Base-by-base conservation (phyloP, 1,140 invertebrate species). In the Oreohelix idahoensis region DNA sequence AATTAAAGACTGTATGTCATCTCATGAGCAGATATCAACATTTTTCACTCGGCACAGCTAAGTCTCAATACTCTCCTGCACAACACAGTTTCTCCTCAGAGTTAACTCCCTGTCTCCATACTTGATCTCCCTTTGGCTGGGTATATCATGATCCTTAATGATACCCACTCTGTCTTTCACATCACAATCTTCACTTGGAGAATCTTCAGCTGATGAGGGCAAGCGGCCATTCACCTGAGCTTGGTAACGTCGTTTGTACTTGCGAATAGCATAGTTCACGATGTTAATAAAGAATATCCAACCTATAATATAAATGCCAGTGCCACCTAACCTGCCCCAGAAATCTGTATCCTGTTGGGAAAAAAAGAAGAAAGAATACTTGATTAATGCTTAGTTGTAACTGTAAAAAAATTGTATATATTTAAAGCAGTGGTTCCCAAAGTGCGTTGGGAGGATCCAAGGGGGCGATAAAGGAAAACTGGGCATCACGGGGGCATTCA, bases 241-340 rank as follows among this genome's bases (percentile, higher is more conserved):
- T 63, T n/a, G 39, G 35, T 70, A 82, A 2, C 69, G 58, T 74
- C 81, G 90, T n/a, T 70, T 84, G 81, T 91, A 90, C 79, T 91
- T 92, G 32, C 85, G 87, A 35, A 86, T 58, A 23, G 89, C 89
- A 87, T 89, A 93, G 42, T 86, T 83, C 15, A 92, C 63, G 71
- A 93, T 92, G 69, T 79, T 88, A 1, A 90, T 71, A 87, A 88
- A 92, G 81, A 93, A 93, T 11, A 91, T 79, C 88, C 88, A 89
- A 71, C 91, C 85, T 8, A 93, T 86, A 15, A 73, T 73, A 81
- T 92, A 93, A 0, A 93, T 90, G 26, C 74, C 35, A 17, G 83
- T 53, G 20, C 86, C 89, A 2, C 89, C 91, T 32, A 90, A 39
- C 45, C 88, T 81, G 42, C 90, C 90, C 1, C 89, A 51, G 58